Evolutionary conservation across 2,113 vertebrate genomes (phyloP).

Genomic region (Oxygymnocypris stewartii): DNA sequence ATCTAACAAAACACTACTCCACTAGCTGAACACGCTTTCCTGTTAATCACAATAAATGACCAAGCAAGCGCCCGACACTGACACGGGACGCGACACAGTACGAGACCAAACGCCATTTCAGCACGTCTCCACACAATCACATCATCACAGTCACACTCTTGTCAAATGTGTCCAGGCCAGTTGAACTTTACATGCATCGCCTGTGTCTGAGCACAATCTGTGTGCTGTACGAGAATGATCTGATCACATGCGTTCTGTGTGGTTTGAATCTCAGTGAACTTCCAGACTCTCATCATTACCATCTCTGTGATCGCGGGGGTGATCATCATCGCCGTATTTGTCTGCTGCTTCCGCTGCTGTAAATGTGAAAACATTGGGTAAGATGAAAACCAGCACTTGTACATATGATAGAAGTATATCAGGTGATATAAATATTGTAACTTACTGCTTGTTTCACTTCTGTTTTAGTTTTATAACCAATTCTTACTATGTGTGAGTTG

Average conservation of each 20-base stretch:
- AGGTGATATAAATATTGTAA: no score
- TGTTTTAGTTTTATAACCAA: no score
- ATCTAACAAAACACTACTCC: no score
- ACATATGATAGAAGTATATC: no score
- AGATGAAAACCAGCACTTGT: constrained; percentile 56
- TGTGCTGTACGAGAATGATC: neutral
- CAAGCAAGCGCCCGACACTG: no score
- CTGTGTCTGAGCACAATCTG: neutral
- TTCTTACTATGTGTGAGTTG: no score
- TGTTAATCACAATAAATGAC: no score
- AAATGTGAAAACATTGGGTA: constrained; percentile 75
- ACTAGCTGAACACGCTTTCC: no score
- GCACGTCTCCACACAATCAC: no score
- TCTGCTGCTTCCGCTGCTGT: constrained; percentile 87
- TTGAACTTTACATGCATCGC: neutral
- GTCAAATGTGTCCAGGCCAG: neutral
- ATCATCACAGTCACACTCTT: neutral
- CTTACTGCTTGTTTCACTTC: no score
- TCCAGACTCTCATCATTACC: constrained; percentile 88
- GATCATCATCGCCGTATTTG: constrained; percentile 73
- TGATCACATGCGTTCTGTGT: neutral
- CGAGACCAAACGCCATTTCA: no score
- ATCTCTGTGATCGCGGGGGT: constrained; percentile 82
- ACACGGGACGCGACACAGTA: no score
- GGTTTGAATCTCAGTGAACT: constrained; percentile 81